Evolutionary conservation across 2,113 vertebrate genomes (phyloP).

Genomic region (Antechinus stuartii): DNA sequence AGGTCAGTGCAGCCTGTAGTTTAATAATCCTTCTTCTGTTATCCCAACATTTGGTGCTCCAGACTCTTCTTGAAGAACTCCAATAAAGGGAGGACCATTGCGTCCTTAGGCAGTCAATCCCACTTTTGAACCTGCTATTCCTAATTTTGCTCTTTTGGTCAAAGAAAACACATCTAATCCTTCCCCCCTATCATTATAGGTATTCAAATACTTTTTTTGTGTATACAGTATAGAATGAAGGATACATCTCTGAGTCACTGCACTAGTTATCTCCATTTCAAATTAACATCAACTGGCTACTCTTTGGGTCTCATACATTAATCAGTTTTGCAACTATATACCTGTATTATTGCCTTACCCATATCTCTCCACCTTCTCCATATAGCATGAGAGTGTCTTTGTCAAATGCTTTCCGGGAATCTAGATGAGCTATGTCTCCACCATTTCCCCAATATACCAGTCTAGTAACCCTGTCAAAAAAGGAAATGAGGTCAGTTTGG

Average conservation of each 20-base stretch:
- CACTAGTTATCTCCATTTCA: not conserved
- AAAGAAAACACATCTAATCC: not conserved
- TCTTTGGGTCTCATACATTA: not conserved
- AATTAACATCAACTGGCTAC: not conserved
- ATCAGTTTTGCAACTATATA: not conserved
- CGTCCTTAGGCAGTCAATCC: not conserved
- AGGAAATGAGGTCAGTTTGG: conserved; percentile 6
- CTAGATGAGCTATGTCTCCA: not conserved
- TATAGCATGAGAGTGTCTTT: not conserved
- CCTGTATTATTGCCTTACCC: not conserved
- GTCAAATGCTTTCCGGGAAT: not conserved
- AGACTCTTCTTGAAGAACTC: not conserved
- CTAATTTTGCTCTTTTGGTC: not conserved
- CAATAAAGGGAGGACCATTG: not conserved
- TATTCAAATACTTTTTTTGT: not conserved
- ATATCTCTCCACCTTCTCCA: not conserved
- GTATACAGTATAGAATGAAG: not conserved
- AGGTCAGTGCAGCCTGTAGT: not conserved
- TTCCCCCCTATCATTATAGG: not conserved
- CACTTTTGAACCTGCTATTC: not conserved
- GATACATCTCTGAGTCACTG: not conserved
- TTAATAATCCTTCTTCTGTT: not conserved
- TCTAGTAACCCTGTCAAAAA: conserved; percentile 4
- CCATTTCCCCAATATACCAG: not conserved
- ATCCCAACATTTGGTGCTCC: not conserved